Conservation (phyloP, 2,797 vertebrate species). For the Trachops cirrhosus region DNA sequence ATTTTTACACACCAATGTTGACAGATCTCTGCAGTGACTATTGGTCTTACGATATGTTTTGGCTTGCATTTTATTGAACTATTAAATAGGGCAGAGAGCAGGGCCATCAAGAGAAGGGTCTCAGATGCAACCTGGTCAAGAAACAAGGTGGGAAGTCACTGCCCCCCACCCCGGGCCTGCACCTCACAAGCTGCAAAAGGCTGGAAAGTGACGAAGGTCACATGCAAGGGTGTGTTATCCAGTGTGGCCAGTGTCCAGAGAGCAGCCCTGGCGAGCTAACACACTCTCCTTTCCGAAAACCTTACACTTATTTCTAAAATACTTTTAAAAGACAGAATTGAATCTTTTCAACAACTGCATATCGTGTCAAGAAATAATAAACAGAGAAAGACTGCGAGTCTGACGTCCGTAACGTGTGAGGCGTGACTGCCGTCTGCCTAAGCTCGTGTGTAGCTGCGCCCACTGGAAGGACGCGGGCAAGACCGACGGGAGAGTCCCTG, state of each 20-base stretch:
- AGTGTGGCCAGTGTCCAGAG: background rate
- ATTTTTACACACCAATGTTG: background rate
- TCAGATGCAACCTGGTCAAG: background rate
- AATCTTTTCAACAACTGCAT: background rate
- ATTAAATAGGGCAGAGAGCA: background rate
- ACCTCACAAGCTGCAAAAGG: background rate
- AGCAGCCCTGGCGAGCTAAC: background rate
- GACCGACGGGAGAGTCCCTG: background rate
- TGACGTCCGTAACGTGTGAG: background rate
- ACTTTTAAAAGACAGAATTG: background rate
- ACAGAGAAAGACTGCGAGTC: background rate
- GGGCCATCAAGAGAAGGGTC: background rate
- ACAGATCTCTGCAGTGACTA: background rate
- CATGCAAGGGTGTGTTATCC: rapidly evolving
- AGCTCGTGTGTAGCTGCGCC: background rate
- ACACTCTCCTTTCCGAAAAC: background rate
- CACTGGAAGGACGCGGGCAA: background rate
- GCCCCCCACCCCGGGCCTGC: no score
- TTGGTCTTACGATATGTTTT: background rate
- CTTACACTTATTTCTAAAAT: background rate
- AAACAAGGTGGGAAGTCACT: background rate
- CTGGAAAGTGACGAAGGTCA: rapidly evolving
- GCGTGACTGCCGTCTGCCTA: background rate
- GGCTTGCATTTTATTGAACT: background rate
- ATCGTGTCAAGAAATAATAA: background rate